Percentiles rank a stretch among this genome's conserved stretches.
Evolutionary conservation across 1,140 invertebrate genomes (phyloP).

Genomic region (Bombus superbus): DNA sequence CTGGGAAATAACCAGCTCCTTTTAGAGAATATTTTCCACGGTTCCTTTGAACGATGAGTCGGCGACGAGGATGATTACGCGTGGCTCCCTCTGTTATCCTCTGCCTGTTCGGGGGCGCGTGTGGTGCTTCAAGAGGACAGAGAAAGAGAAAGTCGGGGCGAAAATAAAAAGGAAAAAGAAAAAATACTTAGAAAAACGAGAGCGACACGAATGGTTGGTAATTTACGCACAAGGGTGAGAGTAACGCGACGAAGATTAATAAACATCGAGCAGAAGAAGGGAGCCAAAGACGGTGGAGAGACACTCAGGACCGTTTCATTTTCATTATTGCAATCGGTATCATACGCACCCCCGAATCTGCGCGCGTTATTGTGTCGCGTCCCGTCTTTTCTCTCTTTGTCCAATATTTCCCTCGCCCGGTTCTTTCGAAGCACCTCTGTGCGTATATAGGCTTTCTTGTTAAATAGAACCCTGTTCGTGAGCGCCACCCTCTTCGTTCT

Average conservation of each 20-base stretch:
- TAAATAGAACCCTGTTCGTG: slow-evolving; percentile 20
- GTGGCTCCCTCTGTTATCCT: neutral
- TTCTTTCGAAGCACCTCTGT: no score
- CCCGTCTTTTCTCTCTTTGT: neutral
- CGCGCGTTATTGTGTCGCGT: slow-evolving; percentile 19
- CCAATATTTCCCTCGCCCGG: neutral
- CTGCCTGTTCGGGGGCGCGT: neutral
- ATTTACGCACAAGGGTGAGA: slow-evolving; percentile 4
- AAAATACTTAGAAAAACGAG: slow-evolving; percentile 31
- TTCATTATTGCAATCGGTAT: slow-evolving; percentile 35
- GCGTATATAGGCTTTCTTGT: slow-evolving; percentile 4
- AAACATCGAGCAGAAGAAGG: slow-evolving; percentile 19
- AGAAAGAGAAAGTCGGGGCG: neutral
- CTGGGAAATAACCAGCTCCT: slow-evolving; percentile 36
- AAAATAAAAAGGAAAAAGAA: neutral
- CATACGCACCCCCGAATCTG: slow-evolving; percentile 30
- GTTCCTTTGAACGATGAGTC: slow-evolving; percentile 16
- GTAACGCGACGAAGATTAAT: slow-evolving; percentile 40
- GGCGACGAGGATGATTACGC: slow-evolving; percentile 10
- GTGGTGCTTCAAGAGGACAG: neutral
- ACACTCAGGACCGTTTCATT: slow-evolving; percentile 9
- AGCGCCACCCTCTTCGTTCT: slow-evolving; percentile 18
- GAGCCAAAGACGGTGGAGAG: neutral
- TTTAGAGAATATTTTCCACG: slow-evolving; percentile 23
- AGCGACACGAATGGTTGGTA: neutral